A percentile compares a stretch with the other conserved stretches of the same genome.
Conservation (phyloP, 2,113 vertebrate species). For the Zosterops japonicus region DNA sequence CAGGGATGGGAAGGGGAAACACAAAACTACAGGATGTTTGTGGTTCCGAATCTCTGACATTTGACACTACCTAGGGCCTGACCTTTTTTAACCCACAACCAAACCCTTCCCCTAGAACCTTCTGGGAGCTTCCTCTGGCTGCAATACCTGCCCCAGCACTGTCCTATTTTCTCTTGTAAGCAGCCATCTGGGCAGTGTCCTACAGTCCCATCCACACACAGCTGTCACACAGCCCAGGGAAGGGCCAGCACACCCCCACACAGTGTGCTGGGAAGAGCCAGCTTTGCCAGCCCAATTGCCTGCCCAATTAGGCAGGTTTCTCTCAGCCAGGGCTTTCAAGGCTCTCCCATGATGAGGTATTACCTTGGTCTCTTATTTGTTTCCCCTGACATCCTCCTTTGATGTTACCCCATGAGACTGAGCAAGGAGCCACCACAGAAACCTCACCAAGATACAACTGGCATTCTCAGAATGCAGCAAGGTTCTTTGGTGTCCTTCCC, state of each 20-base stretch:
- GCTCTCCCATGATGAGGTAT: neutral
- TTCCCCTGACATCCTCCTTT: neutral
- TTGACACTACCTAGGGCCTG: neutral
- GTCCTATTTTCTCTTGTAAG: neutral
- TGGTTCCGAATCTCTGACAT: neutral
- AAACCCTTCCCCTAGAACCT: neutral
- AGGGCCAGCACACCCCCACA: neutral
- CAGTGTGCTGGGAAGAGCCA: neutral
- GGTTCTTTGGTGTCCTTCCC: neutral
- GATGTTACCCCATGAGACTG: neutral
- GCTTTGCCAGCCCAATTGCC: neutral
- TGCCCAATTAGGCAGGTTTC: neutral
- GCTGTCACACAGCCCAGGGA: neutral
- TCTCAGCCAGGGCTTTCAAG: neutral
- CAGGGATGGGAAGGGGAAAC: fast-evolving
- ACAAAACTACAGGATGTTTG: neutral
- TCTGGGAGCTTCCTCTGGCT: neutral
- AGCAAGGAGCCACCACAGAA: neutral
- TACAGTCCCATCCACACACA: neutral
- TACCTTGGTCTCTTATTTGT: neutral
- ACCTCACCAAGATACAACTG: neutral
- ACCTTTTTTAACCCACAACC: neutral
- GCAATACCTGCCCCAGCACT: fast-evolving
- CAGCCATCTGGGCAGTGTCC: neutral
- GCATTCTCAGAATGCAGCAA: neutral